Percentiles rank a stretch among this genome's conserved stretches.
Evolutionary conservation across 1,140 invertebrate genomes (phyloP).

Genomic region (Nomia melanderi): DNA sequence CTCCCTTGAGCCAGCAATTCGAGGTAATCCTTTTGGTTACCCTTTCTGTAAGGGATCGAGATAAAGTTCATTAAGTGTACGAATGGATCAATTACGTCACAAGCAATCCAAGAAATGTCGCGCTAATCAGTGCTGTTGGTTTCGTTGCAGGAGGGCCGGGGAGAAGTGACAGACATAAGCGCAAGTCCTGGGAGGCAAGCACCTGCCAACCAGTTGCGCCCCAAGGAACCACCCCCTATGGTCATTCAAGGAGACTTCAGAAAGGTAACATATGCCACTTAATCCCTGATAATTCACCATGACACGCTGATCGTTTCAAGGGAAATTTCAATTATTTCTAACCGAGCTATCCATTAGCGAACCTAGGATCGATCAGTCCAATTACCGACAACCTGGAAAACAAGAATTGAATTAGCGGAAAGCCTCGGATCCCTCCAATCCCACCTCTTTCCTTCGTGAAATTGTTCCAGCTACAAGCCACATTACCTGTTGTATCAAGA

Average conservation of each 20-base stretch:
- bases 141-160: conserved; percentile 89
- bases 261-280: conserved; percentile 85
- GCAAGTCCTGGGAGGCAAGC: conserved; percentile 92
- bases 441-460: no score
- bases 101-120: background rate
- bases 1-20: no score
- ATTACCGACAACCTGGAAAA: background rate
- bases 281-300: background rate
- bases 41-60: no score
- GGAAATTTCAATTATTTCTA: no score
- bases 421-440: background rate
- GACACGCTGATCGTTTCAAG: no score
- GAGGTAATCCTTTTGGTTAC: no score
- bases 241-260: conserved; percentile 96
- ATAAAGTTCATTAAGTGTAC: background rate
- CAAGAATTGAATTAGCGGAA: background rate
- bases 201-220: conserved; percentile 85
- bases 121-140: conserved; percentile 37
- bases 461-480: background rate
- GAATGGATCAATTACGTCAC: background rate
- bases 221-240: conserved; percentile 90
- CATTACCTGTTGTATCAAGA: background rate
- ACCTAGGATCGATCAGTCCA: background rate
- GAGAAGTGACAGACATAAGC: conserved; percentile 93
- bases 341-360: background rate